Base-by-base conservation (phyloP, 2,113 vertebrate species). In the Brachyistius frenatus region DNA sequence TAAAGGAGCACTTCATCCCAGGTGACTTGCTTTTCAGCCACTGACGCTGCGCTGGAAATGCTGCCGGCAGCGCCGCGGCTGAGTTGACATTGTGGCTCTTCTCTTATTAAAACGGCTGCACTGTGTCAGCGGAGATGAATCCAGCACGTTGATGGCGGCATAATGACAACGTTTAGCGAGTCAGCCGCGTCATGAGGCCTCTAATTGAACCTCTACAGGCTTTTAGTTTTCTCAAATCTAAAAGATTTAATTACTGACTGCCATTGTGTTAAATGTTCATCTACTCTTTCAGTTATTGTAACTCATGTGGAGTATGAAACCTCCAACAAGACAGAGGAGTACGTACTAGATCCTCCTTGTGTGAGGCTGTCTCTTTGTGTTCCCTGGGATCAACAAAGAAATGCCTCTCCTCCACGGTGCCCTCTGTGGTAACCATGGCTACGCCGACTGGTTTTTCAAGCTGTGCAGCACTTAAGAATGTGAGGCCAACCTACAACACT, bases 381-480 rank as follows among this genome's bases (percentile, higher is more conserved):
- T 23, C 23, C 23, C 23, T 84, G 79, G 77, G 74, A 81, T 89
- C 78, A 78, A 72, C 61, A 72, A 69, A 86, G 84, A 88, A 85
- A 86, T 73, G 89, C 81, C 67, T 86, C 82, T 93, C 86, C 88
- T 91, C 86, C 84, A 73, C 74, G 66, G 86, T 91, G 89, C 83
- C 86, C 86, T 93, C 92, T 93, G 86, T 78, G 73, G 90, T 93
- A 92, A 92, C 95, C 93, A 93, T 85, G 91, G 92, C 87, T 85
- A 95, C 93, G 62, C 81, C 83, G 89, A 98, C 97, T 95, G 96
- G 97, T 98, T 98, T 96, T 96, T 96, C 96, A 47, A 93, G 96
- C 95, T 92, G 83, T 69, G 76, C 72, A 15, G 83, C 90, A 87
- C 91, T 91, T 85, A 90, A 92, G 70, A 86, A 90, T 93, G 87